phyloP scores from a whole-genome alignment of 2,888 invertebrate genomes.

The Tridacna gigas region DNA sequence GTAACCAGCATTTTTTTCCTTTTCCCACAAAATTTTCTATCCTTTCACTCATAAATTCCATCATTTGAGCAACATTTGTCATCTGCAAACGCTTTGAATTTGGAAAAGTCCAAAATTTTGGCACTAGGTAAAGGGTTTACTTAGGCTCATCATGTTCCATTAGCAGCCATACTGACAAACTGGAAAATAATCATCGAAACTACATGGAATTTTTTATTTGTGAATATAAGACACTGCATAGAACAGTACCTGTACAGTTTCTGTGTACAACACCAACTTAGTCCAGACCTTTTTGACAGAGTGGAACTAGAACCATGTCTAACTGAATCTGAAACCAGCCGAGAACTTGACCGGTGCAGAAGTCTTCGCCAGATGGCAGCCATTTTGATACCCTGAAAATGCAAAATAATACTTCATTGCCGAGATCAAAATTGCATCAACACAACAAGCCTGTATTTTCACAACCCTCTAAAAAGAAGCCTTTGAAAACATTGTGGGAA shows the following conservation, averaged over 20 bases:
- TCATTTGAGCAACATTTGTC: too few species aligned
- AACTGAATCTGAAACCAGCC: slow-evolving; percentile 19
- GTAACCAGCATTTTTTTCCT: neutral
- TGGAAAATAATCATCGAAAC: too few species aligned
- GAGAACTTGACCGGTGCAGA: neutral
- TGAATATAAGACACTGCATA: too few species aligned
- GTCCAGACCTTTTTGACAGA: slow-evolving; percentile 12
- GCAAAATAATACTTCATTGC: neutral
- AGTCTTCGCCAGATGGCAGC: slow-evolving; percentile 8
- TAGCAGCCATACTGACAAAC: too few species aligned
- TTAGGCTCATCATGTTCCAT: too few species aligned
- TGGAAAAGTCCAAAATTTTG: too few species aligned
- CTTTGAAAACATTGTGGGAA: slow-evolving; percentile 10
- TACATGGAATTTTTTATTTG: too few species aligned
- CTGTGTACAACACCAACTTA: slow-evolving; percentile 54
- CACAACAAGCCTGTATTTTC: neutral
- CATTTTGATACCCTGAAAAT: slow-evolving; percentile 2
- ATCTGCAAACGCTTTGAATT: too few species aligned
- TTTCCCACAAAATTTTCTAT: neutral
- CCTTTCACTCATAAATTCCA: too few species aligned
- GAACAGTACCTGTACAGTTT: slow-evolving; percentile 42
- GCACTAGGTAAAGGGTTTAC: too few species aligned
- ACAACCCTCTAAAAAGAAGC: neutral
- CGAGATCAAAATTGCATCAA: neutral
- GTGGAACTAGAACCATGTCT: neutral